Evolutionary conservation across 2,888 invertebrate species (phyloP), one percentile per base, ranked within the genome.

Genomic region (Congeria kusceri): DNA sequence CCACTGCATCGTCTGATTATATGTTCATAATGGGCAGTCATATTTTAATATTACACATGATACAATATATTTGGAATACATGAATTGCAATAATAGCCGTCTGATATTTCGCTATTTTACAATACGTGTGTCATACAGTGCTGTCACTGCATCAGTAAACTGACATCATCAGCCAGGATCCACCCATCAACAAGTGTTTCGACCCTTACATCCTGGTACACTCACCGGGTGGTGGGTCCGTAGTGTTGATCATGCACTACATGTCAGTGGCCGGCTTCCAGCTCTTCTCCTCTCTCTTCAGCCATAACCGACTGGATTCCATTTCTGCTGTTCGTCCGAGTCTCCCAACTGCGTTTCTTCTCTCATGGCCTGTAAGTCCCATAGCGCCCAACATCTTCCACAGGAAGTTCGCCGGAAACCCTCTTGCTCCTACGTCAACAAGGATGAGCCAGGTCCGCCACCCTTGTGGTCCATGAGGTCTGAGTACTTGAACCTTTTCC

Each of bases 101-200:
- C n/a, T n/a, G n/a, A n/a, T n/a, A n/a, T n/a, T n/a, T n/a, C n/a
- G n/a, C n/a, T n/a, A n/a, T n/a, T n/a, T n/a, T n/a, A n/a, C n/a
- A n/a, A n/a, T n/a, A n/a, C n/a, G n/a, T n/a, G n/a, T n/a, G n/a
- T n/a, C n/a, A n/a, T n/a, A n/a, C n/a, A n/a, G n/a, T n/a, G n/a
- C n/a, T n/a, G n/a, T n/a, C n/a, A n/a, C n/a, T n/a, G n/a, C n/a
- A n/a, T n/a, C n/a, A n/a, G n/a, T n/a, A n/a, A n/a, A n/a, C n/a
- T n/a, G n/a, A 58, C 27, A 58, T 23, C 58, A 20, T 58, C 58
- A 58, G 58, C 9, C 9, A 28, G 58, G 20, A 18, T 18, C 58
- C 58, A 28, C 23, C 58, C 3, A 18, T 58, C 58, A 58, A 20
- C 27, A 25, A 58, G 58, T 20, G 58, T 58, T 58, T 58, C 58